Evolutionary conservation across 1,140 invertebrate species (phyloP).

Genomic region (Parapsyche elsis): DNA sequence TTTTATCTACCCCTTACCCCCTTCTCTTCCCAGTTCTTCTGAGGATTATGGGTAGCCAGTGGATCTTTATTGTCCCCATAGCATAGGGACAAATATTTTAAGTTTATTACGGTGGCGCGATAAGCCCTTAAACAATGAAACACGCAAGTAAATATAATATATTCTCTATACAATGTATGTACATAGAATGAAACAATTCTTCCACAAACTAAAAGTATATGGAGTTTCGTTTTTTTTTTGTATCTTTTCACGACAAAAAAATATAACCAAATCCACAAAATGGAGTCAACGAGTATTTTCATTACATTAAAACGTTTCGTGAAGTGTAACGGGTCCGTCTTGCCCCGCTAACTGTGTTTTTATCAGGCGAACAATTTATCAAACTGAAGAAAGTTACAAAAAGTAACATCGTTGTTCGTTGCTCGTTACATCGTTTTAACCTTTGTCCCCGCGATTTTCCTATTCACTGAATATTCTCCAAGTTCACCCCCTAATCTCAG

Average conservation of each 20-base stretch:
- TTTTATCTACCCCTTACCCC: neutral
- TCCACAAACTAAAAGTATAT: too few relatives aligned
- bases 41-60: constrained; percentile 4
- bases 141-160: too few relatives aligned
- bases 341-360: neutral
- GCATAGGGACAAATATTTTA: constrained; percentile 12
- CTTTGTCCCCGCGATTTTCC: neutral
- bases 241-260: neutral
- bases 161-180: too few relatives aligned
- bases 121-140: neutral
- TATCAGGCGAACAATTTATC: constrained; percentile 5
- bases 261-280: neutral
- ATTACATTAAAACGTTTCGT: neutral
- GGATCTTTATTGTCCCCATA: neutral
- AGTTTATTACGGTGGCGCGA: neutral
- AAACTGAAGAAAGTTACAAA: constrained; percentile 4
- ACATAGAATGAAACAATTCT: too few relatives aligned
- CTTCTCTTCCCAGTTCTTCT: neutral
- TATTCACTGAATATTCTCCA: neutral
- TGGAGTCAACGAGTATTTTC: neutral
- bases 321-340: neutral
- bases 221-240: too few relatives aligned
- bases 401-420: constrained; percentile 3
- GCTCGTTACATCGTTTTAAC: neutral
- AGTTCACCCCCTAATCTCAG: neutral